Evolutionary conservation across 2,888 invertebrate genomes (phyloP), one percentile per base, ranked within the genome.

Genomic region (Apocheima hispidaria): DNA sequence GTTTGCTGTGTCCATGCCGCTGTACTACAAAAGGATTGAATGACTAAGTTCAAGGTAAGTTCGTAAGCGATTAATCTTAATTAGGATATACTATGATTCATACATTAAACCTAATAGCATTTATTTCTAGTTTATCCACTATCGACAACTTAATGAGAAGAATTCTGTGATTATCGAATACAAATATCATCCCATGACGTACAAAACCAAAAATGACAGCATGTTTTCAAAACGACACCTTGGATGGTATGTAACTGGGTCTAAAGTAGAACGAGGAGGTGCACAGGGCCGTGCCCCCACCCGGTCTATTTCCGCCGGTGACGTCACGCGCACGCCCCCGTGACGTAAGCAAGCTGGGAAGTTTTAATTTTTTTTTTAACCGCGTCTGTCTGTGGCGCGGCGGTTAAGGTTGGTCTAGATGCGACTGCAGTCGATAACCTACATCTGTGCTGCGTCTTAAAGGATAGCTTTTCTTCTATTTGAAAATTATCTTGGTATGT

Each of bases 221-320:
- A 60, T 65, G 60, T 56, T 60, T 63, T 59, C 54, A 68, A 70
- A 65, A 68, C 57, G 62, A 65, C 63, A 66, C 70, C 68, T 63
- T 68, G 68, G 12, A 38, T 14, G 14, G 30, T 59, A 66, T 50
- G 64, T 63, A 57, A 65, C 66, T 63, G 59, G 66, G 65, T 67
- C 66, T 66, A 38, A 66, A 71, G 69, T 69, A 65, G 70, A 48
- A 61, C 63, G 65, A 60, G 44, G 43, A 16, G 59, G 57, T 48
- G 60, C 55, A 55, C 60, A 51, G 68, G 59, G 66, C 66, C 68
- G 68, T 55, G 66, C 68, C 68, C 60, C 69, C 65, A 20, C 66
- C 57, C 78, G 82, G 74, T 82, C 84, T 81, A 84, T 79, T 83
- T 84, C 84, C 81, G 78, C 64, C 61, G 51, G 74, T 83, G 84